Evolutionary conservation across 2,888 invertebrate genomes (phyloP), one percentile per base, ranked within the genome.

Genomic region (Palloptera scutellata): DNA sequence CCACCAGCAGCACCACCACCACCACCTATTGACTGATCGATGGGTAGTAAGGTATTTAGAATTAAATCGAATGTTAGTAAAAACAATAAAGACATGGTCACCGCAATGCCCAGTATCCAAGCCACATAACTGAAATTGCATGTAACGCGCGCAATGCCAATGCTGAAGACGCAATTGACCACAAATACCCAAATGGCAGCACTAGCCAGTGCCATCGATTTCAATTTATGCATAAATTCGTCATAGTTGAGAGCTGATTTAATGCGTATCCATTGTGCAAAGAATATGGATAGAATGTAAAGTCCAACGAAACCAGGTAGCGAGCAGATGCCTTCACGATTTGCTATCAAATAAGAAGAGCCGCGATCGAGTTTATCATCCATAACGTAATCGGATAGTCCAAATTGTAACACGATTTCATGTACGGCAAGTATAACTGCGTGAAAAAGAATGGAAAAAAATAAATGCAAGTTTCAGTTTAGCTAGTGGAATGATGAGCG

Each of bases 281-380:
- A 80, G 75, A 89, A 87, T 64, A 91, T 89, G 40, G 92, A 91
- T 72, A 91, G 87, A 67, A 97, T 86, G 84, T 95, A 97, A 6
- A 98, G 85, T 0, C 92, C 89, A 0, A 95, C 86, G 82, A 95
- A 98, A 1, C 98, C 98, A 0, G 92, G 86, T 48, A 91, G 87
- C 0, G 98, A 97, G 20, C 90, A 89, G 51, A 98, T 85, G 0
- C 98, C 98, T 86, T 99, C 98, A 67, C 94, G 89, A 84, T 99
- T 99, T 0, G 97, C 94, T 55, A 89, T 86, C 57, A 89, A 86
- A 6, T 97, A 72, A 43, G 96, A 86, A 65, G 87, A 87, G 52
- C 84, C 83, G 68, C 94, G 87, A 1, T 86, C 83, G 1, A 82
- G 78, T 62, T 88, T 80, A 61, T 88, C 54, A 68, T 88, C 81